Conservation (phyloP, 2,113 vertebrate species). For the Planiliza haematocheilus region DNA sequence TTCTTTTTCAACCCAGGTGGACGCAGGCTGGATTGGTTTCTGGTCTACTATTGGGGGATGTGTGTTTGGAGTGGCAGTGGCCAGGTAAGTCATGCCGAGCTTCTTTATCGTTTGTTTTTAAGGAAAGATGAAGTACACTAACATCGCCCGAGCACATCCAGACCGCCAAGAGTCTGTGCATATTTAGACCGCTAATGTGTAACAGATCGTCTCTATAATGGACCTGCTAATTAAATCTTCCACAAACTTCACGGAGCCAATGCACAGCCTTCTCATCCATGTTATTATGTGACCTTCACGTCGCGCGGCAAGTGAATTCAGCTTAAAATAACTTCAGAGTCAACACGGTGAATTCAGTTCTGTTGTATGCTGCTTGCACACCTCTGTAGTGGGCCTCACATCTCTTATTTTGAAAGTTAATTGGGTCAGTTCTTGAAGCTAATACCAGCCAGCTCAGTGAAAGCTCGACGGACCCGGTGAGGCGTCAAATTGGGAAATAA, state of each 20-base stretch:
- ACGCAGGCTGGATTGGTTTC: conserved; percentile 99
- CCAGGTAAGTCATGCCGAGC: conserved; percentile 83
- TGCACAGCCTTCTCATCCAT: conserved; percentile 15
- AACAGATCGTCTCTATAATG: background rate
- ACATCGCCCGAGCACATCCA: background rate
- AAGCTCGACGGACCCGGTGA: conserved; percentile 42
- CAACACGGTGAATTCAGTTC: background rate
- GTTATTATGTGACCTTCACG: background rate
- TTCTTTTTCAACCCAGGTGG: conserved; percentile 83
- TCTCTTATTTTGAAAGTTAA: conserved; percentile 26
- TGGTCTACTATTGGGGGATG: conserved; percentile 97
- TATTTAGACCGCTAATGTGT: background rate
- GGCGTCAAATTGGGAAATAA: conserved; percentile 65
- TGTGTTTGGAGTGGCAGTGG: conserved; percentile 94
- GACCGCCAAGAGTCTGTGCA: background rate
- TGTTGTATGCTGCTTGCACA: background rate
- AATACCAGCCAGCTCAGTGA: conserved; percentile 17
- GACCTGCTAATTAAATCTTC: conserved; percentile 15
- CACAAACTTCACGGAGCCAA: background rate
- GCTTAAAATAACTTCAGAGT: background rate
- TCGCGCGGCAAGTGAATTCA: background rate
- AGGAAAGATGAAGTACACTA: background rate
- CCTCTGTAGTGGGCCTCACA: background rate
- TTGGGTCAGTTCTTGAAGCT: conserved; percentile 38
- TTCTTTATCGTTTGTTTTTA: background rate